phyloP scores from a whole-genome alignment of 2,888 invertebrate species.

The Diadegma fenestrale region DNA sequence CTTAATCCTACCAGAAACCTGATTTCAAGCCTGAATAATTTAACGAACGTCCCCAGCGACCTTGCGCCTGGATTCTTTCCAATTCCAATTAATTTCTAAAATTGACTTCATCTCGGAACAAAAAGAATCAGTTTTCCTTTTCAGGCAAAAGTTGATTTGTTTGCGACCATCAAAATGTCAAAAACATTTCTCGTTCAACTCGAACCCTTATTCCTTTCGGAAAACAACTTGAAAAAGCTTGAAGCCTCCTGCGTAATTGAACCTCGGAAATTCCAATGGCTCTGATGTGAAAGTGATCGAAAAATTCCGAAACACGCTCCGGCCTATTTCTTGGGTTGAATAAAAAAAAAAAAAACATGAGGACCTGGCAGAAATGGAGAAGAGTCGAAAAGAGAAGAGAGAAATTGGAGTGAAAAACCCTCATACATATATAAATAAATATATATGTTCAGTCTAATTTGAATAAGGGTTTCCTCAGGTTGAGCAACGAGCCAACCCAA shows the following conservation, averaged over 20 bases:
- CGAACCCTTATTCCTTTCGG: background rate
- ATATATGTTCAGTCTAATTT: slow-evolving; percentile 15
- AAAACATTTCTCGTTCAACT: background rate
- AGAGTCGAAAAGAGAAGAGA: background rate
- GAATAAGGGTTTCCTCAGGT: slow-evolving; percentile 21
- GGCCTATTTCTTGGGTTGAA: background rate
- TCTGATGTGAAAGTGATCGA: background rate
- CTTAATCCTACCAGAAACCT: background rate
- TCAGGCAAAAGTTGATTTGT: no score
- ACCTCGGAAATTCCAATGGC: background rate
- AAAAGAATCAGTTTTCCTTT: no score
- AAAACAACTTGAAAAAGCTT: background rate
- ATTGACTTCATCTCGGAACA: no score
- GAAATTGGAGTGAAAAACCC: background rate
- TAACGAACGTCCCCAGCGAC: background rate
- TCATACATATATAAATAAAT: background rate
- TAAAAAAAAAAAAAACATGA: background rate
- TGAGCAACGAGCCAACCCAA: slow-evolving; percentile 12
- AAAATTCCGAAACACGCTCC: background rate
- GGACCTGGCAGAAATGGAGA: background rate
- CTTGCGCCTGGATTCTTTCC: background rate
- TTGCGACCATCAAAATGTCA: background rate
- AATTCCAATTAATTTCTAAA: background rate
- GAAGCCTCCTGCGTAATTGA: background rate
- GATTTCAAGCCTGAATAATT: background rate